These are phyloP conservation scores for Lutraria rhynchaena DNA, from an alignment of 1,140 invertebrate species.

Conservation along the genomic window DNA sequence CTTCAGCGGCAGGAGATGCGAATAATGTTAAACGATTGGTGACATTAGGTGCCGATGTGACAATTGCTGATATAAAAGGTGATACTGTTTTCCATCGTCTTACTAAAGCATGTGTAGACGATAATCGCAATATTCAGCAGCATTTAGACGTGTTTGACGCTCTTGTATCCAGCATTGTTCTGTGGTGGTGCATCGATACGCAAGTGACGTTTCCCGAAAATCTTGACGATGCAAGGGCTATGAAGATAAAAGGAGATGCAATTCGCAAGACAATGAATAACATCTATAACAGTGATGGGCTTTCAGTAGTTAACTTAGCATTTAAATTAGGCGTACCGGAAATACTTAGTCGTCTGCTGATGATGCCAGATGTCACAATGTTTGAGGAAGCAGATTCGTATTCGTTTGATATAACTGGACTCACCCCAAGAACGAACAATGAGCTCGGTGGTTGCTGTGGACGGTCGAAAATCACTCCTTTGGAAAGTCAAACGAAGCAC, in stretches of 20 bases:
- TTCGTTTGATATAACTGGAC: constrained; percentile 67
- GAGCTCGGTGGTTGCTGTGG: constrained; percentile 57
- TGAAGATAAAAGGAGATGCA: constrained; percentile 58
- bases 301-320: constrained; percentile 69
- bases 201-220: constrained; percentile 60
- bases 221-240: constrained; percentile 26
- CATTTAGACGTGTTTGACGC: constrained; percentile 64
- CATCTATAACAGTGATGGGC: constrained; percentile 63
- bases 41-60: constrained; percentile 66
- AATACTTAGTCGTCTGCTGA: constrained; percentile 56
- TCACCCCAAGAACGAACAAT: constrained; percentile 70
- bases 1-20: constrained; percentile 65
- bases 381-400: constrained; percentile 38
- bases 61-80: constrained; percentile 65
- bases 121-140: constrained; percentile 28
- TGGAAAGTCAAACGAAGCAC: not conserved
- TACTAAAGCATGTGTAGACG: constrained; percentile 50
- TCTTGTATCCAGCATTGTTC: constrained; percentile 60
- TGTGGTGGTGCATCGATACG: constrained; percentile 68
- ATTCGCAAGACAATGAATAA: constrained; percentile 61
- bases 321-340: constrained; percentile 64
- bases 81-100: constrained; percentile 74
- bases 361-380: constrained; percentile 63
- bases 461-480: constrained; percentile 34
- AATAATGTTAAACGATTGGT: constrained; percentile 63